Base-by-base conservation (phyloP, 2,888 invertebrate genomes). In the Deroplatys truncata region DNA sequence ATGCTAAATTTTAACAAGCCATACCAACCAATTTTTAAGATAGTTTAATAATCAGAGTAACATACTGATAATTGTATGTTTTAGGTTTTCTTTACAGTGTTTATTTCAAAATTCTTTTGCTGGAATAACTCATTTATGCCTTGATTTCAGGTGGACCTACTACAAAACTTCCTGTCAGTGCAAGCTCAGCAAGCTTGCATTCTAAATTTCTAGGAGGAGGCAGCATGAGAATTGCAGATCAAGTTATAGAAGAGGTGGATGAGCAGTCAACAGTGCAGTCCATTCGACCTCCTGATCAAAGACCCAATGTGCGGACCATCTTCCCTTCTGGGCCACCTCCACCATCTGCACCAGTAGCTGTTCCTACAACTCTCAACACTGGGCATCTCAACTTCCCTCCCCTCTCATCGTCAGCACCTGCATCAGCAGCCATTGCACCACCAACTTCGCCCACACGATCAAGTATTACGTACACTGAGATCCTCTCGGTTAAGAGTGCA, bases 251-350 rank as follows among this genome's bases (percentile, higher is more conserved):
- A 92, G 94, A 94, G 91, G 94, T 94, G 0, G 98, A 98, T 92
- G 98, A 98, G 92, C 97, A 98, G 93, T 94, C 96, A 92, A 98
- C 97, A 16, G 96, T 97, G 90, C 97, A 96, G 9, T 97, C 97
- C 85, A 95, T 95, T 94, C 95, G 96, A 92, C 91, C 90, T 16
- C 91, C 91, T 7, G 91, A 91, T 15, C 86, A 85, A 29, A 91
- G 90, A 8, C 91, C 91, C n/a, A 91, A 89, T 86, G 91, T 92
- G 31, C 91, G 91, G 28, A 91, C 91, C 28, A 91, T 92, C 49
- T 92, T 92, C 89, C 91, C 92, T 15, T 85, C 88, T 29, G 85
- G 83, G 8, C 90, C 89, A 28, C 95, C 95, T 16, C 95, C 96
- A 3, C 94, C 95, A 4, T 96, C 96, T 90, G 95, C 95, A 2